Base-by-base conservation (phyloP, 1,140 invertebrate genomes). In the Lepidurus apus region DNA sequence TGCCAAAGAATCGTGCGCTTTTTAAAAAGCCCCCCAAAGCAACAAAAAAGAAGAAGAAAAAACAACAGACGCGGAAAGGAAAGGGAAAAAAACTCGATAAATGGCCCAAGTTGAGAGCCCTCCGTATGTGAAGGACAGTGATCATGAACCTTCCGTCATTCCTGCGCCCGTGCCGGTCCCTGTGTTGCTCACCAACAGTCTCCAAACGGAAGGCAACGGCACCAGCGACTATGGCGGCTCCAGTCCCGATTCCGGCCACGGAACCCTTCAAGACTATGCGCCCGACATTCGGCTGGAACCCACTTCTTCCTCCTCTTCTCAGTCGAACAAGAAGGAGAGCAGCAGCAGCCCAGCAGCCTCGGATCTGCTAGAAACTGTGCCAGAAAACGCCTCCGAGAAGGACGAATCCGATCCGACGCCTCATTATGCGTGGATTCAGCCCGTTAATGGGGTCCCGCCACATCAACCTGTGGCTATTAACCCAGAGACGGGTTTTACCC, bases 1-100 rank as follows among this genome's bases (percentile, higher is more conserved):
- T 65, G 53, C 53, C 53, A 65, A 65, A 21, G 53, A 65, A 13
- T 21, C 53, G 53, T 17, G 53, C 53, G 53, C 53, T n/a, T 65
- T 65, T 65, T 65, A 65, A 47, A 65, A 34, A 34, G 34, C 34
- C 34, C 34, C 34, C 34, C 2, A 4, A 34, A 34, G 34, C 34
- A 34, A 34, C 3, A 34, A 34, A 34, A 34, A 34, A 34, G 4
- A 34, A 34, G 13, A 7, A 65, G n/a, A 65, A 65, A 65, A 7
- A 65, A 9, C 5, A 65, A n/a, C 13, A 13, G 6, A 13, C 13
- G 6, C 21, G 7, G 17, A 7, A 13, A 17, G 21, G 13, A 65
- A 65, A 17, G 10, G 17, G 17, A 10, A 47, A n/a, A 13, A 65
- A 65, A 65, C 6, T 21, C 21, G 53, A 21, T 65, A 21, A 65